phyloP scores from a whole-genome alignment of 2,888 invertebrate genomes.

The Drosophila limbata region DNA sequence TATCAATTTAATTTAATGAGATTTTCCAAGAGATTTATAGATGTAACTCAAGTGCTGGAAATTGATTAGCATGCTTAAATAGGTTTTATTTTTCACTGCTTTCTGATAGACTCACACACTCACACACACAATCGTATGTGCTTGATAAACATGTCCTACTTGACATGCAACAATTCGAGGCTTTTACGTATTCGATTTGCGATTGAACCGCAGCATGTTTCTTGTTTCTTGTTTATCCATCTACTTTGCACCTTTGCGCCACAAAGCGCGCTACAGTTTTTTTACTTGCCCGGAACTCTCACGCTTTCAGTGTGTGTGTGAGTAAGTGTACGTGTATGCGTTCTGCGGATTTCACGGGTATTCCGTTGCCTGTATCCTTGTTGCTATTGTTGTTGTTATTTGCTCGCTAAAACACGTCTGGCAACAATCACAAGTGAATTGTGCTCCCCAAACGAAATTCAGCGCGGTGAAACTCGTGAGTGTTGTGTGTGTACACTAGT shows the following conservation, averaged over 20 bases:
- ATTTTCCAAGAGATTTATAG: conserved; percentile 58
- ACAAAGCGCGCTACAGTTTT: conserved; percentile 49
- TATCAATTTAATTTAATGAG: conserved; percentile 53
- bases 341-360: conserved; percentile 59
- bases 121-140: conserved; percentile 18
- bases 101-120: conserved; percentile 9
- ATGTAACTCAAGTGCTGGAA: conserved; percentile 60
- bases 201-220: conserved; percentile 51
- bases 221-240: conserved; percentile 61
- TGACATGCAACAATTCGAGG: conserved; percentile 36
- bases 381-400: conserved; percentile 39
- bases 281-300: conserved; percentile 34
- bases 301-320: conserved; percentile 17
- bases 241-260: conserved; percentile 70
- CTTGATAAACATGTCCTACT: conserved; percentile 49
- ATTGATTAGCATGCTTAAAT: conserved; percentile 68
- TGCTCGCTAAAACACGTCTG: conserved; percentile 50
- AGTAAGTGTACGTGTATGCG: conserved; percentile 24
- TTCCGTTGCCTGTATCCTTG: conserved; percentile 52
- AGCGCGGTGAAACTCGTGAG: not conserved
- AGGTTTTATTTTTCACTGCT: conserved; percentile 41
- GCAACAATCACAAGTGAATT: conserved; percentile 62
- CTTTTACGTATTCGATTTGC: conserved; percentile 54
- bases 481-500: conserved; percentile 7
- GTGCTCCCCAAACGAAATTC: conserved; percentile 26